A percentile compares a stretch with the other conserved stretches of the same genome.
phyloP scores from a whole-genome alignment of 2,113 vertebrate species.

The Mesoclemmys tuberculata region DNA sequence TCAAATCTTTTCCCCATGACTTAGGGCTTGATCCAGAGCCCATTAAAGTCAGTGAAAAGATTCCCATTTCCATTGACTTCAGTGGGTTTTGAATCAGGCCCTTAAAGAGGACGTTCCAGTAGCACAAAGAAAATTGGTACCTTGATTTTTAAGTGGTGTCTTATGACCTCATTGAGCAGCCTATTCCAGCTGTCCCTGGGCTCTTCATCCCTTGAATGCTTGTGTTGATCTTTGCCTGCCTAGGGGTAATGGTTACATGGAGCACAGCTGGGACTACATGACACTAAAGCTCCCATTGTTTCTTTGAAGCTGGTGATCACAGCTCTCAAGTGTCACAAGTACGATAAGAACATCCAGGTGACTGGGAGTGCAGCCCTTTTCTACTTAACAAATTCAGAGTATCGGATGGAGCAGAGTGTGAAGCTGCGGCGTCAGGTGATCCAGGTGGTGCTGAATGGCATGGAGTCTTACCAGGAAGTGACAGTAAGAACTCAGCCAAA shows the following conservation, averaged over 20 bases:
- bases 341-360: constrained; percentile 97
- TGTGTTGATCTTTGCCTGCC: background rate
- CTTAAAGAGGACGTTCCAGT: background rate
- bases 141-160: background rate
- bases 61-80: background rate
- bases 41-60: background rate
- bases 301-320: constrained; percentile 90
- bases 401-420: constrained; percentile 92
- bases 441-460: constrained; percentile 96
- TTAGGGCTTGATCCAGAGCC: background rate
- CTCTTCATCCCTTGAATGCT: rapidly evolving
- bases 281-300: background rate
- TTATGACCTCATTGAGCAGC: background rate
- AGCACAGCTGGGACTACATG: background rate
- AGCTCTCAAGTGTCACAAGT: constrained; percentile 95
- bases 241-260: background rate
- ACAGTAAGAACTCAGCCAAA: constrained; percentile 84
- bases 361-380: constrained; percentile 95
- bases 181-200: rapidly evolving
- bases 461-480: constrained; percentile 99
- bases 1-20: background rate
- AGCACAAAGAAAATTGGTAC: rapidly evolving
- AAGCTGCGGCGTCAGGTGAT: constrained; percentile 92
- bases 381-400: constrained; percentile 97
- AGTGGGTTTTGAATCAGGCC: background rate